Evolutionary conservation across 2,888 invertebrate genomes (phyloP).

Genomic region (Brachycybe producta): DNA sequence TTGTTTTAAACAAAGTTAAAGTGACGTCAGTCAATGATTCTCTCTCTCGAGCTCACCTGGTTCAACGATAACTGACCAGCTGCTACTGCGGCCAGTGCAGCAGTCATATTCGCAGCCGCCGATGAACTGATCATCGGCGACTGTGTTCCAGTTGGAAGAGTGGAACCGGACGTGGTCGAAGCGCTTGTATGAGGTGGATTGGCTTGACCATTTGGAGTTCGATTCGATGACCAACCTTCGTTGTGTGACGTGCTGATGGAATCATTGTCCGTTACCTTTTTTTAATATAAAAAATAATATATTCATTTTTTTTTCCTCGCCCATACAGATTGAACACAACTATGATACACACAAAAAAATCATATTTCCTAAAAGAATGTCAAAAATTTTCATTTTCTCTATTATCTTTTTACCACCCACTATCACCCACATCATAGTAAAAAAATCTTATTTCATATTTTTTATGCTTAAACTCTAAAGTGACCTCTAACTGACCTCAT

Average conservation of each 20-base stretch:
- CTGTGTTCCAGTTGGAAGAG: slow-evolving; percentile 20
- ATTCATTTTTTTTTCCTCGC: too few relatives aligned
- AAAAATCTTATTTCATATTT: too few relatives aligned
- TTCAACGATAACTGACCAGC: slow-evolving; percentile 37
- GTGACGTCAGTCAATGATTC: too few relatives aligned
- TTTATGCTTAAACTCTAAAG: too few relatives aligned
- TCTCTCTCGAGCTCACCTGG: slow-evolving; percentile 31
- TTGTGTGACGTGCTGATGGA: slow-evolving; percentile 17
- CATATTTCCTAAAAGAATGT: too few relatives aligned
- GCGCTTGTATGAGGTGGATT: slow-evolving; percentile 17
- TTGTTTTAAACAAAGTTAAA: too few relatives aligned
- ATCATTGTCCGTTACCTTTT: slow-evolving; percentile 20
- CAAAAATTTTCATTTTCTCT: too few relatives aligned
- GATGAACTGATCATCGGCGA: slow-evolving; percentile 17
- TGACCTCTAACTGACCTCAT: too few relatives aligned
- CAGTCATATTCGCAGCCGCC: slow-evolving; percentile 34
- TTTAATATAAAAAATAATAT: background rate
- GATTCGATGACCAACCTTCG: slow-evolving; percentile 11
- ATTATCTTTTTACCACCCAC: too few relatives aligned
- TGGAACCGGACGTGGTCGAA: slow-evolving; percentile 19
- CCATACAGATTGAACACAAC: too few relatives aligned
- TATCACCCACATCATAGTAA: too few relatives aligned
- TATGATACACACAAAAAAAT: too few relatives aligned
- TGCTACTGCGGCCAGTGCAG: slow-evolving; percentile 37
- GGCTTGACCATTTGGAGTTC: slow-evolving; percentile 20